Evolutionary conservation across 2,888 invertebrate genomes (phyloP).

Genomic region (Macaria liturata): DNA sequence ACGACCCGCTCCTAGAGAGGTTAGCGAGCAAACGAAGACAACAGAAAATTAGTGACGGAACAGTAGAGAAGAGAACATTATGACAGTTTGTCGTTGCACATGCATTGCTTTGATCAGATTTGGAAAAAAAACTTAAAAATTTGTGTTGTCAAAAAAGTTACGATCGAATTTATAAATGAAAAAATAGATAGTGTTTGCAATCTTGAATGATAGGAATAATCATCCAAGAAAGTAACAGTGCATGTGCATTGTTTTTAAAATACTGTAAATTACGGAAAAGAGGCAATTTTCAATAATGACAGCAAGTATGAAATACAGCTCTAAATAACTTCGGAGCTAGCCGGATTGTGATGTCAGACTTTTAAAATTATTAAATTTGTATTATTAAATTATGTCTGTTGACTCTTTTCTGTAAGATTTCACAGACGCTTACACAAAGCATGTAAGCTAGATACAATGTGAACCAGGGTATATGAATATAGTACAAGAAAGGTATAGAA

Average conservation of each 20-base stretch:
- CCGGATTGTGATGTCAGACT: too few relatives aligned
- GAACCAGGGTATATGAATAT: slow-evolving; percentile 6
- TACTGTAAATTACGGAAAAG: too few relatives aligned
- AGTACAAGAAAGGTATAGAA: slow-evolving; percentile 20
- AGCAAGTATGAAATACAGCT: too few relatives aligned
- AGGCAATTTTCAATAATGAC: too few relatives aligned
- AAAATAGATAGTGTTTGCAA: too few relatives aligned
- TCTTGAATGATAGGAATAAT: too few relatives aligned
- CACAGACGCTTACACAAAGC: slow-evolving; percentile 26
- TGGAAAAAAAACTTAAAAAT: background rate
- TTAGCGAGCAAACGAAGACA: slow-evolving; percentile 72
- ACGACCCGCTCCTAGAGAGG: slow-evolving; percentile 78
- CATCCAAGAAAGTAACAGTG: too few relatives aligned
- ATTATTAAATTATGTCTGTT: background rate
- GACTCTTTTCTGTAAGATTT: slow-evolving; percentile 18
- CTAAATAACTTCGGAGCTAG: too few relatives aligned
- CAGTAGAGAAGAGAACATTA: slow-evolving; percentile 50
- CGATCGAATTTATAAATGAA: background rate
- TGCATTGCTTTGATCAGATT: slow-evolving; percentile 30
- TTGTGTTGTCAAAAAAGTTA: background rate
- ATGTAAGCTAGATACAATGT: slow-evolving; percentile 23
- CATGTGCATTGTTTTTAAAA: too few relatives aligned
- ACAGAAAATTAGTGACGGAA: slow-evolving; percentile 67
- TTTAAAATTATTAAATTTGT: too few relatives aligned
- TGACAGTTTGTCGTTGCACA: slow-evolving; percentile 54